phyloP scores from a whole-genome alignment of 2,888 invertebrate species.

The Elaeidobius kamerunicus region DNA sequence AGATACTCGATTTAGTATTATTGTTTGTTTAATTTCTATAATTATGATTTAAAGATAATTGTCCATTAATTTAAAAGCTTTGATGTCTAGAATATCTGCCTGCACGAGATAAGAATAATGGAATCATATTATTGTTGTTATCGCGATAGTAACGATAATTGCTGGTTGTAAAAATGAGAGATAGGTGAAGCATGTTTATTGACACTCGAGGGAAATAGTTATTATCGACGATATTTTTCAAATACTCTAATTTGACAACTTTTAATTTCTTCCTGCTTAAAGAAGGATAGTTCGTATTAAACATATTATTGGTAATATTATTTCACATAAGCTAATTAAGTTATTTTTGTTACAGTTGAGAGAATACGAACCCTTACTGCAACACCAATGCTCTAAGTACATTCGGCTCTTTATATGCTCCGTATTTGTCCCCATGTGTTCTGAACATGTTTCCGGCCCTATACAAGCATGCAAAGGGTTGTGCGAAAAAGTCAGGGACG shows the following conservation, averaged over 20 bases:
- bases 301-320: no score
- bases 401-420: conserved; percentile 86
- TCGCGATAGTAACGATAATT: conserved; percentile 18
- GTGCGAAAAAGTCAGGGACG: conserved; percentile 72
- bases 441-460: conserved; percentile 78
- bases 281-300: no score
- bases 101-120: conserved; percentile 12
- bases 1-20: conserved; percentile 1
- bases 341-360: conserved; percentile 60
- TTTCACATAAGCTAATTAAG: no score
- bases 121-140: conserved; percentile 17
- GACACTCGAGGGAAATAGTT: conserved; percentile 4
- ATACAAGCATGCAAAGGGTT: conserved; percentile 84
- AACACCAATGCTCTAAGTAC: conserved; percentile 76
- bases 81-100: conserved; percentile 7
- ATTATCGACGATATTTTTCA: conserved; percentile 3
- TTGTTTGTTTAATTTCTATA: conserved; percentile 13
- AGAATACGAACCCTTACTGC: conserved; percentile 67
- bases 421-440: conserved; percentile 87
- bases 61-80: conserved; percentile 26
- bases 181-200: conserved; percentile 11
- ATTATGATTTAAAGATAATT: conserved; percentile 23
- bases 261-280: no score
- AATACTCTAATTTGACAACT: no score
- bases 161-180: conserved; percentile 12